Conservation (phyloP, 1,140 invertebrate species). For the Orussus abietinus region DNA sequence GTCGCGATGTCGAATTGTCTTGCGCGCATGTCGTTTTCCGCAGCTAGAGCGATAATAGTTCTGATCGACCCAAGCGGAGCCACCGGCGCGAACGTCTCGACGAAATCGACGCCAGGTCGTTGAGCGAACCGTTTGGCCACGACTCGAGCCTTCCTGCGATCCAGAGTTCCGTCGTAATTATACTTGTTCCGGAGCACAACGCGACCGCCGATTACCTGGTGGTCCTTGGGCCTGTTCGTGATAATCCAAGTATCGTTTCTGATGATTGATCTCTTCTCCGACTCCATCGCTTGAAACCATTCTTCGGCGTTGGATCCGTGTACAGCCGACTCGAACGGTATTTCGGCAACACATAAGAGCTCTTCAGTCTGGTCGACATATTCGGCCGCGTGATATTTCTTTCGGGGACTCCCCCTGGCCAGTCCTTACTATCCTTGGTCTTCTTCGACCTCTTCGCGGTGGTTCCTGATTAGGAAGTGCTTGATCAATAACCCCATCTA, state of each 20-base stretch:
- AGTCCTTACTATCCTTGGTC: too few relatives aligned
- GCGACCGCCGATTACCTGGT: constrained; percentile 28
- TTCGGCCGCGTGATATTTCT: too few relatives aligned
- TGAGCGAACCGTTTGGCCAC: constrained; percentile 32
- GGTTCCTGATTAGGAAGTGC: too few relatives aligned
- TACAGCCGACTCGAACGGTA: too few relatives aligned
- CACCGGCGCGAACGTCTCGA: constrained; percentile 30
- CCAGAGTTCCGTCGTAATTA: constrained; percentile 27
- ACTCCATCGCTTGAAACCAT: neutral
- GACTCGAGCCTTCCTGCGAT: constrained; percentile 33
- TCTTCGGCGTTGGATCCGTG: constrained; percentile 2
- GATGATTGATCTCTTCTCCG: neutral
- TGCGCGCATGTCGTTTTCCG: constrained; percentile 20
- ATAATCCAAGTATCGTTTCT: constrained; percentile 6
- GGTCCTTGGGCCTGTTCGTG: neutral
- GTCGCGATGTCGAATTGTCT: constrained; percentile 37
- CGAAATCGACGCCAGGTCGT: constrained; percentile 25
- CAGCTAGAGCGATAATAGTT: constrained; percentile 25
- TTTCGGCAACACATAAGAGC: too few relatives aligned
- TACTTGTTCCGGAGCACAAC: constrained; percentile 32
- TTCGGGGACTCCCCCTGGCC: neutral
- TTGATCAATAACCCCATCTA: too few relatives aligned
- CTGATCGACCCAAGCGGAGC: constrained; percentile 21
- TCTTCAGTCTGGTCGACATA: too few relatives aligned
- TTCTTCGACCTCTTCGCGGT: too few relatives aligned